Evolutionary conservation across 1,140 invertebrate species (phyloP).

Genomic region (Ceratosolen solmsi): DNA sequence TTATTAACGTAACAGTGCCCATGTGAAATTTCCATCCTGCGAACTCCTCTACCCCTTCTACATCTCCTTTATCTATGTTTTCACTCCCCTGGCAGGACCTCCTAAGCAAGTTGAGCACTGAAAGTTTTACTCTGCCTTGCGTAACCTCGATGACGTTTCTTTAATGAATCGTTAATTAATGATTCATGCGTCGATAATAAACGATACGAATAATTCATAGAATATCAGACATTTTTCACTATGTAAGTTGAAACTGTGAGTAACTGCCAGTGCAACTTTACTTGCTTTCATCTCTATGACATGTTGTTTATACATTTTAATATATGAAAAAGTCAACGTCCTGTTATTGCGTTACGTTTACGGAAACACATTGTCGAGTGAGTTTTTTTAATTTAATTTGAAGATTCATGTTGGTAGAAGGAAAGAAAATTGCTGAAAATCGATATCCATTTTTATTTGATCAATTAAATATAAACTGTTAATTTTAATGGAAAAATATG

Average conservation of each 20-base stretch:
- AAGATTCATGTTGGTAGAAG: no score
- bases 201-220: neutral
- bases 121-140: constrained; percentile 14
- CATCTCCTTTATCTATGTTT: neutral
- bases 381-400: no score
- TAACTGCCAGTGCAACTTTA: neutral
- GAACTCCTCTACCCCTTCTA: constrained; percentile 36
- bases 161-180: constrained; percentile 35
- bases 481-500: no score
- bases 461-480: no score
- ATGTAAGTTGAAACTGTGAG: neutral
- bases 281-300: neutral
- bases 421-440: no score
- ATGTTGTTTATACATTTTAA: neutral
- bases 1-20: constrained; percentile 39
- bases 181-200: neutral
- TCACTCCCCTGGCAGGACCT: neutral
- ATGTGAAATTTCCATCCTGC: constrained; percentile 28
- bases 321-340: neutral
- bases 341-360: no score
- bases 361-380: no score
- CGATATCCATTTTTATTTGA: no score
- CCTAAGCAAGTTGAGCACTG: constrained; percentile 27
- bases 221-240: no score
- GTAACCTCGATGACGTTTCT: neutral